These are phyloP conservation scores for Zele albiditarsus DNA, from an alignment of 2,888 invertebrate species.

Conservation along the genomic window DNA sequence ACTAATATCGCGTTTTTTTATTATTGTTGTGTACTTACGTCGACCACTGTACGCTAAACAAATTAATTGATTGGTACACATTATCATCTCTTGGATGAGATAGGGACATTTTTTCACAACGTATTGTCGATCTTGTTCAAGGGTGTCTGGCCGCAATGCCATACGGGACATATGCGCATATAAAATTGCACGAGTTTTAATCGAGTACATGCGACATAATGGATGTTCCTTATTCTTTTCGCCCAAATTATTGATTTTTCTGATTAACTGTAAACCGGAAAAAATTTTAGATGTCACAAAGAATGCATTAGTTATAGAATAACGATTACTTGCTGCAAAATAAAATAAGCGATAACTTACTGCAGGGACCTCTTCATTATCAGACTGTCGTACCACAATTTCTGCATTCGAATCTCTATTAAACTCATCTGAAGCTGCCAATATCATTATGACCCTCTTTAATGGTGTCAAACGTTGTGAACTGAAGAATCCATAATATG, in stretches of 20 bases:
- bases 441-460: constrained; percentile 96
- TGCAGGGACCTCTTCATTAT: constrained; percentile 94
- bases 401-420: constrained; percentile 95
- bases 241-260: constrained; percentile 90
- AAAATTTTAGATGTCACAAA: constrained; percentile 8
- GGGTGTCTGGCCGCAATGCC: constrained; percentile 82
- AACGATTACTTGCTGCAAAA: constrained; percentile 11
- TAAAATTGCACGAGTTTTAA: constrained; percentile 93
- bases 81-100: constrained; percentile 97
- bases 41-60: constrained; percentile 92
- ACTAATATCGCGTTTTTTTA: constrained; percentile 15
- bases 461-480: constrained; percentile 96
- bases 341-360: constrained; percentile 74
- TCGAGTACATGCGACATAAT: constrained; percentile 92
- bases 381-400: constrained; percentile 92
- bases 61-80: constrained; percentile 94
- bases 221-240: constrained; percentile 98
- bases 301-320: not conserved
- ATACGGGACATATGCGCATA: constrained; percentile 96
- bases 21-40: constrained; percentile 76
- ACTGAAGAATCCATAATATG: constrained; percentile 96
- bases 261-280: constrained; percentile 82
- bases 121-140: constrained; percentile 89
- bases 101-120: constrained; percentile 94
- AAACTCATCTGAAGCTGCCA: constrained; percentile 97